A percentile compares a stretch with the other conserved stretches of the same genome.
phyloP scores from a whole-genome alignment of 2,888 invertebrate genomes.

The Latrodectus hesperus region DNA sequence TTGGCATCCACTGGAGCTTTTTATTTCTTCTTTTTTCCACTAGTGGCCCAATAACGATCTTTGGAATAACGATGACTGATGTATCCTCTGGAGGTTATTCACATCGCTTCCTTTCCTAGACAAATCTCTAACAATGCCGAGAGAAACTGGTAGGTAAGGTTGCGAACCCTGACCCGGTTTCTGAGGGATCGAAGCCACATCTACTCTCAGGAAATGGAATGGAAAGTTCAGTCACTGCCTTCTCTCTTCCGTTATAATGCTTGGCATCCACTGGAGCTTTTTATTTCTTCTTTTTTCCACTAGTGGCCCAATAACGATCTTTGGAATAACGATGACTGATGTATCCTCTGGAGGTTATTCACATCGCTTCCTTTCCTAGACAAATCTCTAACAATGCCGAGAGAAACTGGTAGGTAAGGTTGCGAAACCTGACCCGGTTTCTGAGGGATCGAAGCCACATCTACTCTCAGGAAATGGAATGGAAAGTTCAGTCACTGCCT shows the following conservation, averaged over 20 bases:
- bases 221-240: conserved; percentile 65
- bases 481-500: conserved; percentile 65
- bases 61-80: not conserved
- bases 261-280: conserved; percentile 13
- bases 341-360: conserved; percentile 59
- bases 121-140: conserved; percentile 21
- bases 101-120: conserved; percentile 34
- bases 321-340: not conserved
- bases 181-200: conserved; percentile 64
- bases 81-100: conserved; percentile 59
- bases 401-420: conserved; percentile 54
- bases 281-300: conserved; percentile 13
- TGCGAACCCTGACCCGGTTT: conserved; percentile 67
- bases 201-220: conserved; percentile 62
- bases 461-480: conserved; percentile 62
- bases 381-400: conserved; percentile 21
- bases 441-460: conserved; percentile 64
- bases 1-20: not conserved
- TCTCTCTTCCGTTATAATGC: conserved; percentile 41
- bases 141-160: conserved; percentile 54
- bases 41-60: conserved; percentile 53
- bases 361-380: conserved; percentile 34
- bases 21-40: conserved; percentile 13
- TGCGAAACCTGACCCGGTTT: conserved; percentile 67
- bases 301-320: conserved; percentile 53